Conservation (phyloP, 1,140 invertebrate species). For the Galleria mellonella region DNA sequence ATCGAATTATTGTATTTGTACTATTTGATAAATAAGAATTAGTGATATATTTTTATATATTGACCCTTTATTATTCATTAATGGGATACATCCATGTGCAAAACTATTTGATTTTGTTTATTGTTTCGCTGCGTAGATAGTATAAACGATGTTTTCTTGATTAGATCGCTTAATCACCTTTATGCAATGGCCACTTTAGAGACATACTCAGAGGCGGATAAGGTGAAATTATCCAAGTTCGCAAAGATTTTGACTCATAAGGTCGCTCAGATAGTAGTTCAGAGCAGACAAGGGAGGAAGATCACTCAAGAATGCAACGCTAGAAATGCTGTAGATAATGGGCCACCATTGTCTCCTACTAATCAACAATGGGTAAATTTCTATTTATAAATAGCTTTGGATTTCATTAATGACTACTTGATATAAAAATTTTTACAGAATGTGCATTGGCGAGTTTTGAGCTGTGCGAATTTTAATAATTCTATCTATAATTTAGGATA, state of each 20-base stretch:
- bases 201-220: slow-evolving; percentile 31
- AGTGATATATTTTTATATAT: too few relatives aligned
- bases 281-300: slow-evolving; percentile 62
- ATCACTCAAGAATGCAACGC: slow-evolving; percentile 39
- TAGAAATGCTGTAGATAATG: slow-evolving; percentile 36
- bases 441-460: neutral
- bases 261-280: slow-evolving; percentile 60
- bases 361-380: slow-evolving; percentile 51
- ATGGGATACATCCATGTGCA: neutral
- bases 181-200: slow-evolving; percentile 31
- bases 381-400: neutral
- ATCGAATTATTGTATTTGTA: too few relatives aligned
- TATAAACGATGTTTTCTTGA: slow-evolving; percentile 1
- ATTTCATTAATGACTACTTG: too few relatives aligned
- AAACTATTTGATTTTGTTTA: neutral
- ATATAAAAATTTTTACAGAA: neutral
- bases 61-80: too few relatives aligned
- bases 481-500: neutral
- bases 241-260: slow-evolving; percentile 57
- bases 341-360: slow-evolving; percentile 27
- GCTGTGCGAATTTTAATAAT: neutral
- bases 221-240: slow-evolving; percentile 52
- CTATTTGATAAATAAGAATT: too few relatives aligned
- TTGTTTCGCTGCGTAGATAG: slow-evolving; percentile 13
- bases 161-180: neutral